Conservation (phyloP, 2,888 invertebrate genomes). For the Eupeodes luniger region DNA sequence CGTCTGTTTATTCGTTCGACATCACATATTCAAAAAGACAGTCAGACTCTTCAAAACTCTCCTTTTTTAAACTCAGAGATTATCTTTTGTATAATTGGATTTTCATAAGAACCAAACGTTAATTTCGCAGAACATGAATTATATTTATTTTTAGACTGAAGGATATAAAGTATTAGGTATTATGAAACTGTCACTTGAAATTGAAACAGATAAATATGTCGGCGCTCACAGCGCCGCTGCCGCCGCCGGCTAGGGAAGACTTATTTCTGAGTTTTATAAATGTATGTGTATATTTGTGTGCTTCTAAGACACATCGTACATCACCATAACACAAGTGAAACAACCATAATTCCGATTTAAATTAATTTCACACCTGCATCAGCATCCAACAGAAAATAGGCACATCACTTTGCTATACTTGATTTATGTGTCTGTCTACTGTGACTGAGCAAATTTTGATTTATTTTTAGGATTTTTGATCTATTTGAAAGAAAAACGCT, state of each 20-base stretch:
- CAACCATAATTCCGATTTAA: constrained; percentile 60
- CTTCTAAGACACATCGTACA: background rate
- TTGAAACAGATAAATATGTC: constrained; percentile 71
- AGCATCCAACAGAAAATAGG: background rate
- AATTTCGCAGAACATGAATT: constrained; percentile 44
- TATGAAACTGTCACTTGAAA: constrained; percentile 69
- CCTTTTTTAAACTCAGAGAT: background rate
- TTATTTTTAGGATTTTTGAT: constrained; percentile 25
- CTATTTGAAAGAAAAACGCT: constrained; percentile 51
- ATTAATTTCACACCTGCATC: constrained; percentile 72
- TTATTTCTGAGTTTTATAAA: background rate
- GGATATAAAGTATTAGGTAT: constrained; percentile 51
- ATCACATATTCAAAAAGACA: constrained; percentile 22
- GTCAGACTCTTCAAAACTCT: constrained; percentile 2
- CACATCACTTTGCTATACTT: background rate
- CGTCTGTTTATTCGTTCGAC: constrained; percentile 18
- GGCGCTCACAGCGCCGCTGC: background rate
- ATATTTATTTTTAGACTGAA: constrained; percentile 64
- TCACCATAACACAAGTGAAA: constrained; percentile 38
- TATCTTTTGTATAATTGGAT: constrained; percentile 8
- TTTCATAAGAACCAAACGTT: constrained; percentile 35
- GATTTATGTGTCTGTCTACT: background rate
- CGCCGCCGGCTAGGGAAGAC: background rate
- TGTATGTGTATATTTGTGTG: background rate
- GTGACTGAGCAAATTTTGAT: background rate